Base-by-base conservation (phyloP, 2,888 invertebrate genomes). In the Apomyelois bistriatella region DNA sequence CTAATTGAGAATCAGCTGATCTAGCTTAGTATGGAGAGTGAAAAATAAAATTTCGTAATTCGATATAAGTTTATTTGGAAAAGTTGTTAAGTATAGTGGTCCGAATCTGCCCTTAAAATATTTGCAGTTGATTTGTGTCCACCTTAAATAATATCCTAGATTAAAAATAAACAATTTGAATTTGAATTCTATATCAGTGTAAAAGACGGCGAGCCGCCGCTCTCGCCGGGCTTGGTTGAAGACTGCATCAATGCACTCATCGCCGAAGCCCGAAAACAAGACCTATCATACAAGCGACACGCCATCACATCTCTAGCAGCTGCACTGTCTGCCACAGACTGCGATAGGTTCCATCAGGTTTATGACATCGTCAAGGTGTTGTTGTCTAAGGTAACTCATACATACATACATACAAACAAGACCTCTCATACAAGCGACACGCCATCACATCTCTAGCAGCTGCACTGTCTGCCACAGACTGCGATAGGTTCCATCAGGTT, bases 241-340 rank as follows among this genome's bases (percentile, higher is more conserved):
- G 80, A 83, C 53, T 91, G 94, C 43, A 88, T 96, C n/a, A 93
- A 94, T 58, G 93, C 94, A 1, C 85, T 97, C 10, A 86, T 97
- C 66, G 93, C 92, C 64, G 98, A 98, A 83, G 94, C 95, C 58
- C 93, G 93, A 56, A 97, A 97, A 71, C 95, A 95, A 53, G 95
- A 95, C 67, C 90, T 94, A 48, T 90, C 89, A 37, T 97, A 98
- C 88, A 94, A 95, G 69, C 92, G 93, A 3, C 92, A 93, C 73
- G 95, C 96, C 0, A 77, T 97, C 49, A 82, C 92, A 43, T 94
- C 95, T 38, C 86, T 96, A 35, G 95, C 95, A 0, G 92, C 93
- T 48, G 94, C 97, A 49, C 85, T 97, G 15, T 93, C 95, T 16
- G 92, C 94, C 43, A 89, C 95, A 37, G 90, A 93, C 68, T 87